Base-by-base conservation (phyloP, 1,140 invertebrate species). In the Zaprionus africanus region DNA sequence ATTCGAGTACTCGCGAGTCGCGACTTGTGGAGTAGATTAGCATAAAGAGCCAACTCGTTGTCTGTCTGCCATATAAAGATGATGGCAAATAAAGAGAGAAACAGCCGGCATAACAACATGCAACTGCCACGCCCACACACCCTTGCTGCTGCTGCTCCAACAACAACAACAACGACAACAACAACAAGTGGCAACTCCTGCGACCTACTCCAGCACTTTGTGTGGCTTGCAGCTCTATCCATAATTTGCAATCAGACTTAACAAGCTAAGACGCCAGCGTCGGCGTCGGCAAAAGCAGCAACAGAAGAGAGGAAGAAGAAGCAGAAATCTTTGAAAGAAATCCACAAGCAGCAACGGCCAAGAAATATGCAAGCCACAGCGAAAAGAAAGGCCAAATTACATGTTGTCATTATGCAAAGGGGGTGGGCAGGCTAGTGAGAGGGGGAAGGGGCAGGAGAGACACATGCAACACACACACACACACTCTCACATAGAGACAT, bases 301-400 rank as follows among this genome's bases (percentile, higher is more conserved):
- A 53, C 31, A 34, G 31, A 34, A 11, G 31, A 3, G 31, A 34
- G 58, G 71, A 24, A 49, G 31, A 56, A 61, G 38, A 53, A 43
- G 69, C 57, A 67, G 38, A 59, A 49, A 60, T 53, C 41, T 64
- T 24, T 41, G 38, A 73, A 56, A 56, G 22, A 68, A 66, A 54
- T 69, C 53, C 62, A 56, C 69, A 76, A 57, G 46, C 24, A 13
- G 46, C 24, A 13, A 13, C 43, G 53, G 54, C 74, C 54, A 54
- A 74, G 74, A 84, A 85, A 78, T 74, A 66, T 74, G 70, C 64
- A 67, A 51, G 79, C 26, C 46, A 19, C 22, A 67, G 28, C 54
- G 67, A 67, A 84, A 88, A 88, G 85, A 87, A 87, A 87, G 81
- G 80, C 81, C 80, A 88, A 87, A 86, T 86, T 88, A 79, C 74